Base-by-base conservation (phyloP, 2,113 vertebrate genomes). In the Cercopithecus mona region DNA sequence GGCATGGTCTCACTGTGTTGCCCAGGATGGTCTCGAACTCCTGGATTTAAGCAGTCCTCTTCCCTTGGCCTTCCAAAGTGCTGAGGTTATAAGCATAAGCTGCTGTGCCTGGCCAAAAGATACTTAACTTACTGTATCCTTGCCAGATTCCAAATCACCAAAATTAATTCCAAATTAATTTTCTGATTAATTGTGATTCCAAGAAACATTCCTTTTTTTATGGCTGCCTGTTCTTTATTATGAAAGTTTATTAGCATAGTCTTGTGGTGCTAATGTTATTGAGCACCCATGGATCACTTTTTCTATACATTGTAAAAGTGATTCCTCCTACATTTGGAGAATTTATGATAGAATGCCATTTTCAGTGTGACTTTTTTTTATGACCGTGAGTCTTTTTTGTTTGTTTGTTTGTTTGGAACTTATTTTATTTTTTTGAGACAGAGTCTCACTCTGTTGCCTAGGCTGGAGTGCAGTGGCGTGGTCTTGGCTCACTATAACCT, bases 101-200 rank as follows among this genome's bases (percentile, higher is more conserved):
- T 30, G 30, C 27, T 64, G 30, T 64, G 11, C 61, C 61, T 30
- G 27, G 12, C 61, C 27, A 72, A 72, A 72, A 72, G 35, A n/a
- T 72, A 72, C 20, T 72, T 70, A n/a, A n/a, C n/a, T 72, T 72
- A 72, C 20, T 72, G 0, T 80, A 22, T 72, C 80, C 20, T 83
- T 93, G 61, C 23, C 68, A 90, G 61, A 12, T 94, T 84, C 61
- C 59, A 94, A 91, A 75, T 93, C 4, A 79, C 88, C 25, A 25
- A 50, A 13, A 14, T 50, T 50, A 50, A 50, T 50, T 50, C 48
- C 48, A 50, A 50, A 50, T 93, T 91, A 73, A 57, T 81, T 89
- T 88, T 64, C 79, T 73, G 70, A 50, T 59, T 94, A 92, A 81
- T n/a, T 61, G 25, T 96, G 40, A 64, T 91, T 96, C 55, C 83